Conservation (phyloP, 1,140 invertebrate species). For the Drosophila pruinosa region DNA sequence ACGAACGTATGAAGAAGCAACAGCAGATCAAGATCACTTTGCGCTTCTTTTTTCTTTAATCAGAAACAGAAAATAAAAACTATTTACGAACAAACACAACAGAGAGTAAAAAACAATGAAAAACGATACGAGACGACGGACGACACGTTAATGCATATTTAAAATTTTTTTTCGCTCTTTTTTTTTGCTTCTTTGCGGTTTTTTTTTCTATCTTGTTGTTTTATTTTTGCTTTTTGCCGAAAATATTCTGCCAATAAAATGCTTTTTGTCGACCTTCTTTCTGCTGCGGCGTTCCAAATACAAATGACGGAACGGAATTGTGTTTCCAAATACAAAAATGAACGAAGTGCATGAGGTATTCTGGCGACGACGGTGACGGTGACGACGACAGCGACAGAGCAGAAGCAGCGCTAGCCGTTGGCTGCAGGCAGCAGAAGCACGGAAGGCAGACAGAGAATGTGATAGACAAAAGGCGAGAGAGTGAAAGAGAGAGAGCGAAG, state of each 20-base stretch:
- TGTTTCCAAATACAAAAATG: constrained; percentile 44
- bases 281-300: constrained; percentile 50
- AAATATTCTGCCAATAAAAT: constrained; percentile 40
- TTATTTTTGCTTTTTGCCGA: constrained; percentile 31
- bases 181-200: constrained; percentile 12
- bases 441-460: not conserved
- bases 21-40: constrained; percentile 48
- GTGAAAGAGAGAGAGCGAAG: constrained; percentile 1
- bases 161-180: constrained; percentile 11
- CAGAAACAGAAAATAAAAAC: constrained; percentile 23
- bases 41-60: constrained; percentile 26
- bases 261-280: constrained; percentile 41
- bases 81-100: constrained; percentile 44
- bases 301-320: constrained; percentile 48
- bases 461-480: not conserved
- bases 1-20: constrained; percentile 30
- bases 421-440: not conserved
- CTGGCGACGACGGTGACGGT: constrained; percentile 13
- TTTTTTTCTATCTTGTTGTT: constrained; percentile 11
- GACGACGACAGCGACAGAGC: not conserved
- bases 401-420: constrained; percentile 1
- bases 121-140: constrained; percentile 11
- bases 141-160: constrained; percentile 49
- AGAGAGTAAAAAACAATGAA: constrained; percentile 33
- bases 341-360: constrained; percentile 29